Evolutionary conservation across 2,797 vertebrate species (phyloP), one percentile per base, ranked within the genome.

Genomic region (Eulemur rubriventer): DNA sequence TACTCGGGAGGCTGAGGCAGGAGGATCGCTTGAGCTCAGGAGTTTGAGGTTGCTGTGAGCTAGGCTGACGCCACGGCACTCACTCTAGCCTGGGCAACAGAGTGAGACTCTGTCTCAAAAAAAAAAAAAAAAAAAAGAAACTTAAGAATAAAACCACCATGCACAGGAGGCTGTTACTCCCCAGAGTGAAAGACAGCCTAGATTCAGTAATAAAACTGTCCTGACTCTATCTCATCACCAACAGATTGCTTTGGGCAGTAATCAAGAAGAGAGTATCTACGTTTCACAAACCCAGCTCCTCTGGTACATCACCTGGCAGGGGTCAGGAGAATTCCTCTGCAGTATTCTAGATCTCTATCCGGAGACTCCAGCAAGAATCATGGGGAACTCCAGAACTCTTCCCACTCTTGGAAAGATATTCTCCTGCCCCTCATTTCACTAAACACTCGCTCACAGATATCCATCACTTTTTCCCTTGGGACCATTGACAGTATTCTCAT

Each of bases 201-300:
- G 55, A 89, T 55, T 55, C 38, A 80, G n/a, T 16, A 91, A 28
- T 72, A 84, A 92, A 69, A 95, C 28, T 80, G 13, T 2, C 67
- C n/a, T 83, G n/a, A 9, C 30, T 17, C 30, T 86, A 52, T 28
- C 7, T 26, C 30, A 80, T 30, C 28, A 69, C 28, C 35, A 67
- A 18, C 2, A 84, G 41, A 52, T 9, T 46, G 59, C 20, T 76
- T 35, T 73, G 76, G 43, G 50, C n/a, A 84, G 18, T 75, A 86
- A 87, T 79, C 50, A 90, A 92, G 43, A 76, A 92, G 43, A 70
- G 26, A 89, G 13, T 84, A 93, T 30, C 17, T 57, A 63, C 17
- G 16, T 72, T 72, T 81, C 59, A 94, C 35, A 83, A 89, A 95
- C 92, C 70, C 52, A 92, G 11, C 30, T 93, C 28, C 28, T 76